Evolutionary conservation across 2,113 vertebrate genomes (phyloP).

Genomic region (Scolopax mira): DNA sequence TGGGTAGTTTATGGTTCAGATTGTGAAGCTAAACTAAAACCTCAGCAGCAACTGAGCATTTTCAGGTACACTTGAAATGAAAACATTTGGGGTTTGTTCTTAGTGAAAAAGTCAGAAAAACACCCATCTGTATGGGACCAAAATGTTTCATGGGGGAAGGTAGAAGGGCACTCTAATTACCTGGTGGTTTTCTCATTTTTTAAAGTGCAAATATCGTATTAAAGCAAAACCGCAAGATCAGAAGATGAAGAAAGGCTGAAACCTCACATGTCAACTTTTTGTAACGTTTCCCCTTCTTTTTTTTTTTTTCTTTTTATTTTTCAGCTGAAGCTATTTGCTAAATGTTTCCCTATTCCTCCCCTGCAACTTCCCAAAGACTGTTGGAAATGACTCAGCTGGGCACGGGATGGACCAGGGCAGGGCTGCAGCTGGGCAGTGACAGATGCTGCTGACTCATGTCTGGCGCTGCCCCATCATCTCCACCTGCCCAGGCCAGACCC

Average conservation of each 20-base stretch:
- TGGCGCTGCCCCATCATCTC: accelerated
- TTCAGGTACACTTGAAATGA: not conserved
- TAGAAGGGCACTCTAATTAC: not conserved
- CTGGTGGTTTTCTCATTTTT: not conserved
- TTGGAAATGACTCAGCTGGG: not conserved
- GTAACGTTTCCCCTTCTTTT: not conserved
- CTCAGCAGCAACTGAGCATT: not conserved
- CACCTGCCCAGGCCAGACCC: accelerated
- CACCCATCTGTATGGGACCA: not conserved
- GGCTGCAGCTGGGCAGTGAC: not conserved
- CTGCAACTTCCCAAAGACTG: not conserved
- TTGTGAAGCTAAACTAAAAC: not conserved
- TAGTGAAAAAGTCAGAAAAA: not conserved
- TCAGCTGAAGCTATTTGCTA: not conserved
- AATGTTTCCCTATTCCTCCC: not conserved
- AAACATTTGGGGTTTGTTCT: not conserved
- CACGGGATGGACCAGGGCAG: accelerated
- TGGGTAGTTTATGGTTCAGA: not conserved
- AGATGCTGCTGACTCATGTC: not conserved
- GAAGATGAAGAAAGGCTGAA: not conserved
- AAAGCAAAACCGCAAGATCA: not conserved
- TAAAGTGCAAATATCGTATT: not conserved
- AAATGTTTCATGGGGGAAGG: not conserved
- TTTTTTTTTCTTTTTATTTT: not conserved
- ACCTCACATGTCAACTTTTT: not conserved